phyloP scores from a whole-genome alignment of 1,140 invertebrate genomes.

The Stegodyphus mimosarum region DNA sequence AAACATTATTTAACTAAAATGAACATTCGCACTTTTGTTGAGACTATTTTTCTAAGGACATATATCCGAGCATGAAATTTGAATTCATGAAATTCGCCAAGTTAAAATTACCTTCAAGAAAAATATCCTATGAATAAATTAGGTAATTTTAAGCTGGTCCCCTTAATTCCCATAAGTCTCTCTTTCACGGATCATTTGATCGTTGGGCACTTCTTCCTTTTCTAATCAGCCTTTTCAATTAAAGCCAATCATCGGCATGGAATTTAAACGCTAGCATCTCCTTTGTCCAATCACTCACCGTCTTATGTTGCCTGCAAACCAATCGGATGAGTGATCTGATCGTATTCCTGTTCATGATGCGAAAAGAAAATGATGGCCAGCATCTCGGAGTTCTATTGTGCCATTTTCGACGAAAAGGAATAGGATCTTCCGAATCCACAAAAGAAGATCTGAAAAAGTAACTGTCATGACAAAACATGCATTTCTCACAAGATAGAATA shows the following conservation, averaged over 20 bases:
- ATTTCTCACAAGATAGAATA: too few species aligned
- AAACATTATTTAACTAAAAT: too few species aligned
- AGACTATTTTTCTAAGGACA: too few species aligned
- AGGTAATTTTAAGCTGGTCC: neutral
- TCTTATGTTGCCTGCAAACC: neutral
- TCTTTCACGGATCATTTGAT: conserved; percentile 16
- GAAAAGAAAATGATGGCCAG: neutral
- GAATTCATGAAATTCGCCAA: too few species aligned
- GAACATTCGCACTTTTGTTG: too few species aligned
- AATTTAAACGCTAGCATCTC: neutral
- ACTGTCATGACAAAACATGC: too few species aligned
- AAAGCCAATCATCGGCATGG: conserved; percentile 1
- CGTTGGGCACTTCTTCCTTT: conserved; percentile 9
- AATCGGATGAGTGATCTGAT: conserved; percentile 4
- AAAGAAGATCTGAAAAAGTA: too few species aligned
- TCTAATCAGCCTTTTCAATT: conserved; percentile 14
- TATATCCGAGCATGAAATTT: too few species aligned
- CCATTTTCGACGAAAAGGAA: too few species aligned
- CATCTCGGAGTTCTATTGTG: too few species aligned
- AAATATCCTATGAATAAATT: neutral
- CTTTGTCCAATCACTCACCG: neutral
- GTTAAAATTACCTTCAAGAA: too few species aligned
- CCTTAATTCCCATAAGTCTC: conserved; percentile 12
- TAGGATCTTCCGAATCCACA: too few species aligned
- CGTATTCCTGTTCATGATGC: neutral